Percentiles rank a stretch among this genome's conserved stretches.
Conservation (phyloP, 2,113 vertebrate genomes). For the Poeciliopsis retropinna region DNA sequence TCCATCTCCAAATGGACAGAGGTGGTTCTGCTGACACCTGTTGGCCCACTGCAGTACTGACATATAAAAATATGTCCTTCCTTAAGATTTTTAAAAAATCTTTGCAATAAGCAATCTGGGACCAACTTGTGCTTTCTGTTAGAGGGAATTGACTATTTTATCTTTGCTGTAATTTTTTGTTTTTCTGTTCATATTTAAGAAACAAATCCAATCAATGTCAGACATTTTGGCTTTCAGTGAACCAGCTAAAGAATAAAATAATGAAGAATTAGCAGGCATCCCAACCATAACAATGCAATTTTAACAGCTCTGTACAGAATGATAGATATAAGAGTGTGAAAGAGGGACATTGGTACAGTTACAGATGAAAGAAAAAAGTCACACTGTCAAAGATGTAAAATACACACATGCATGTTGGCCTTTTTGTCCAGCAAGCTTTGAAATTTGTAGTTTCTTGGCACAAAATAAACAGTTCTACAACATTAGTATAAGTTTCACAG, state of each 20-base stretch:
- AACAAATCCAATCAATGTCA: no score
- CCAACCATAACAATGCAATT: neutral
- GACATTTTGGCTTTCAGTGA: no score
- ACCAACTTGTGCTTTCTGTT: no score
- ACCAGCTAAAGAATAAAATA: neutral
- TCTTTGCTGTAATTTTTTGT: neutral
- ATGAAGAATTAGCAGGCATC: neutral
- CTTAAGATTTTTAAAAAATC: no score
- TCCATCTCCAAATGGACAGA: no score
- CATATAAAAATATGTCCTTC: no score
- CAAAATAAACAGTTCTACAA: conserved; percentile 21
- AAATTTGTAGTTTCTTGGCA: conserved; percentile 18
- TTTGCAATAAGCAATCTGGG: no score
- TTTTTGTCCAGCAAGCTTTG: neutral
- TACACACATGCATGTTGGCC: neutral
- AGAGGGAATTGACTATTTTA: neutral
- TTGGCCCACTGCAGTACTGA: no score
- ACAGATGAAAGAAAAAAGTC: conserved; percentile 12
- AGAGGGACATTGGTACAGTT: conserved; percentile 20
- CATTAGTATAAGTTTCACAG: conserved; percentile 26
- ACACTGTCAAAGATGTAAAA: no score
- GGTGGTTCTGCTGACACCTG: no score
- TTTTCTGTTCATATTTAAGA: no score
- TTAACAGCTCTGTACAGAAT: neutral
- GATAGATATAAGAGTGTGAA: neutral